Percentiles rank a stretch among this genome's conserved stretches.
Conservation (phyloP, 2,797 vertebrate genomes). For the Eulemur mongoz region DNA sequence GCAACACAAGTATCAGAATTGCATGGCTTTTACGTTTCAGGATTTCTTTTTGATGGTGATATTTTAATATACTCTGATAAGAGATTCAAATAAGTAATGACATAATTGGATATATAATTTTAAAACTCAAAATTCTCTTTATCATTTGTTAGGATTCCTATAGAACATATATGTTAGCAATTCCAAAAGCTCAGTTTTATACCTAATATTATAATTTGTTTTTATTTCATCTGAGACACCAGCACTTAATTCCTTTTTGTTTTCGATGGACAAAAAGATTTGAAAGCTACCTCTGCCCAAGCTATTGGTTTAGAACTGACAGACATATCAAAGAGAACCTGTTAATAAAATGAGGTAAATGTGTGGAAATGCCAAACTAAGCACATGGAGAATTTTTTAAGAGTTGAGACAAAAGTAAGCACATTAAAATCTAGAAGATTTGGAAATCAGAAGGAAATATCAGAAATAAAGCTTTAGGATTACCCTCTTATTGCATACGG, state of each 20-base stretch:
- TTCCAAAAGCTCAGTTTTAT: neutral
- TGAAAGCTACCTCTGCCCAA: neutral
- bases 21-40: neutral
- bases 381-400: neutral
- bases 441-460: neutral
- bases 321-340: slow-evolving; percentile 7
- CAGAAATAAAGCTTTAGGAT: neutral
- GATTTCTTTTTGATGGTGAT: slow-evolving; percentile 28
- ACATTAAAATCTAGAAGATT: neutral
- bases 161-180: neutral
- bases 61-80: slow-evolving; percentile 50
- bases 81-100: slow-evolving; percentile 3
- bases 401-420: slow-evolving; percentile 14
- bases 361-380: neutral
- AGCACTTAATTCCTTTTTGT: neutral
- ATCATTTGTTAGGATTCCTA: neutral
- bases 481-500: neutral
- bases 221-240: neutral
- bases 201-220: neutral
- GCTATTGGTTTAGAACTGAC: neutral
- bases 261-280: slow-evolving; percentile 11
- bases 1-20: neutral
- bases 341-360: neutral
- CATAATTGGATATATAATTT: neutral
- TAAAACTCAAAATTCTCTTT: neutral